These are phyloP conservation scores for Junonia oenone DNA, from an alignment of 2,888 invertebrate genomes.

Conservation along the genomic window DNA sequence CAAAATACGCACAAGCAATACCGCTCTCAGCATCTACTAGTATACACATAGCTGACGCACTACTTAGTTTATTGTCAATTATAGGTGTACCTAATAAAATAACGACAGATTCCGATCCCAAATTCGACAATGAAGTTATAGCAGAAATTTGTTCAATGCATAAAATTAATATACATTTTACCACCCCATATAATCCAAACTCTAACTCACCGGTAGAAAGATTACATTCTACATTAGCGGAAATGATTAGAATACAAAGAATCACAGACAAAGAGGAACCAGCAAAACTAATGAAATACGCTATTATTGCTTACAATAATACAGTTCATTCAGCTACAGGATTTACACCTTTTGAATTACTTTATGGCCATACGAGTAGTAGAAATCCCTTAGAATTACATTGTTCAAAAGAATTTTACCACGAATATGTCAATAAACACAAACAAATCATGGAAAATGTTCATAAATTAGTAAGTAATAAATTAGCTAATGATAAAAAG, in stretches of 20 bases:
- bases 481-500: slow-evolving; percentile 8
- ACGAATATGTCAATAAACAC: background rate
- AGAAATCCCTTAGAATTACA: slow-evolving; percentile 4
- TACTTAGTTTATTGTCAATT: background rate
- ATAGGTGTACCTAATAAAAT: background rate
- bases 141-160: slow-evolving; percentile 17
- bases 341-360: slow-evolving; percentile 26
- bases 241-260: too few species aligned
- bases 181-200: slow-evolving; percentile 21
- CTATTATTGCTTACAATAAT: slow-evolving; percentile 26
- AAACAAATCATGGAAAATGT: background rate
- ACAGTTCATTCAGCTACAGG: slow-evolving; percentile 23
- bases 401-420: background rate
- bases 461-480: slow-evolving; percentile 4
- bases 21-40: background rate
- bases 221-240: slow-evolving; percentile 25
- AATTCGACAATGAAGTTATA: slow-evolving; percentile 25
- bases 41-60: background rate
- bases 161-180: slow-evolving; percentile 23
- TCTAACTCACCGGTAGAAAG: slow-evolving; percentile 29
- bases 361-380: slow-evolving; percentile 19
- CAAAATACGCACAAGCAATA: background rate
- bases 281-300: slow-evolving; percentile 13
- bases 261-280: slow-evolving; percentile 8
- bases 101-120: slow-evolving; percentile 11